Base-by-base conservation (phyloP, 2,888 invertebrate genomes). In the Craniophora ligustri region DNA sequence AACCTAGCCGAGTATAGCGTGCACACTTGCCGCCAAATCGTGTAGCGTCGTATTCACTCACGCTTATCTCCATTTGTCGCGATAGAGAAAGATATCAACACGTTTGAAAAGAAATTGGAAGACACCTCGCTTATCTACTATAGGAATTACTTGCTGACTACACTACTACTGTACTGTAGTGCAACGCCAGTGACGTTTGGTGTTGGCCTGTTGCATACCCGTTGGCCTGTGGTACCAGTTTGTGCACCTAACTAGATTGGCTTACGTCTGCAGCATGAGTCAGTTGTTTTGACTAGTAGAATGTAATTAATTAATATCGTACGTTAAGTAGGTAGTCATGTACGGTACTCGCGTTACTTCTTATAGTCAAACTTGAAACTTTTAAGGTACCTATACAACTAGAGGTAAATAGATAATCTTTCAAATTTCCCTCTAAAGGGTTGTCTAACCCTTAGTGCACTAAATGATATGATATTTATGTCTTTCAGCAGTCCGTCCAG, bases 1-100 rank as follows among this genome's bases (percentile, higher is more conserved):
- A 85, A 67, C 65, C 72, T 62, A 72, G 75, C 83, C 87, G 88
- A 87, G 65, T 53, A 42, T 44, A 36, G 38, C 46, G 64, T 59
- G 61, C 74, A 75, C 77, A 71, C 79, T 85, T 80, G 75, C 79
- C 81, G 81, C 79, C 79, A 82, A 84, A 77, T 80, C 74, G 73
- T 71, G 32, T 32, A 79, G 78, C 78, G 73, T 78, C 84, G 69
- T 77, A 76, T 81, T 82, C 83, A 69, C 79, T 86, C 81, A 31
- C 63, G 62, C 81, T 69, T 60, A 65, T 57, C 58, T 51, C 31
- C 31, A 39, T 18, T 42, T 35, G 30, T 38, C 62, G 62, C 30
- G 73, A 32, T 51, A 80, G 78, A 80, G 67, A 45, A 77, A 77
- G 78, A 80, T 69, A 62, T 62, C 59, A 57, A 67, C 47, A 67